Evolutionary conservation across 2,113 vertebrate species (phyloP).

Genomic region (Panthera tigris): DNA sequence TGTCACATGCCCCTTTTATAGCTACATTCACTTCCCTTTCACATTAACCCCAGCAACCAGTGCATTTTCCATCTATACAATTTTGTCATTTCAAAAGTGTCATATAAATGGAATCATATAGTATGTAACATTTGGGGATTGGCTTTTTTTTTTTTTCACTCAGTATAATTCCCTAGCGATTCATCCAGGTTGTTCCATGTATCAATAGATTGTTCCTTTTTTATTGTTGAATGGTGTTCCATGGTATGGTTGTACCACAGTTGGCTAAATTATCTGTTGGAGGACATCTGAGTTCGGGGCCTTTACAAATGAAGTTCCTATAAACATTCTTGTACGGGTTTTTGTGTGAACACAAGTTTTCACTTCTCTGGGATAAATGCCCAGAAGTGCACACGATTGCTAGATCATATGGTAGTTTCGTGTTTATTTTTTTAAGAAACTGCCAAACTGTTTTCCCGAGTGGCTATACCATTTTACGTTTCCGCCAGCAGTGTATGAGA

Average conservation of each 20-base stretch:
- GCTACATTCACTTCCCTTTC: not conserved
- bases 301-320: not conserved
- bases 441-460: not conserved
- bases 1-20: not conserved
- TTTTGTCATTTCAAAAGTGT: not conserved
- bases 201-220: not conserved
- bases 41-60: not conserved
- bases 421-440: not conserved
- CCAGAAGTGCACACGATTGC: not conserved
- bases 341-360: not conserved
- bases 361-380: slow-evolving; percentile 17
- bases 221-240: not conserved
- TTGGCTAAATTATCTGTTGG: not conserved
- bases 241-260: not conserved
- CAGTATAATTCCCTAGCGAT: not conserved
- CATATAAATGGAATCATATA: not conserved
- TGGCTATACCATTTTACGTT: not conserved
- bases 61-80: not conserved
- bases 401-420: not conserved
- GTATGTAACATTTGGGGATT: not conserved
- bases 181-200: not conserved
- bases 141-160: not conserved
- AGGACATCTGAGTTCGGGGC: not conserved
- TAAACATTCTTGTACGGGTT: not conserved
- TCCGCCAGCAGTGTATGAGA: not conserved